These are phyloP conservation scores for Atractosteus spatula DNA, from an alignment of 2,113 vertebrate species.

Conservation along the genomic window DNA sequence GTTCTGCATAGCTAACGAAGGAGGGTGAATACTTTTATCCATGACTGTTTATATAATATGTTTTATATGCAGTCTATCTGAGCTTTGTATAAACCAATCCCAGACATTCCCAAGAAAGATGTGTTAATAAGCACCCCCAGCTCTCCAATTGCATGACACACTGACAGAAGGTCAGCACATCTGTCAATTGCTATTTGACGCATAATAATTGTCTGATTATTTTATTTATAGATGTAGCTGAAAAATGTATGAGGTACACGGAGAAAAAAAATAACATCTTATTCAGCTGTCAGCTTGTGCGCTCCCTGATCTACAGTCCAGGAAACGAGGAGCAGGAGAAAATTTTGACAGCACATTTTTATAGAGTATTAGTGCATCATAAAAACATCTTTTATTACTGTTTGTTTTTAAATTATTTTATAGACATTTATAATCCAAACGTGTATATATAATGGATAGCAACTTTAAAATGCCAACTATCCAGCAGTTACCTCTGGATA, in stretches of 20 bases:
- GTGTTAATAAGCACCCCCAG: constrained; percentile 24
- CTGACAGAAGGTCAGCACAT: constrained; percentile 31
- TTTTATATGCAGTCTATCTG: constrained; percentile 3
- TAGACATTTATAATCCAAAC: too few species aligned
- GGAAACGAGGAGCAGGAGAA: constrained; percentile 23
- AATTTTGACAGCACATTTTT: constrained; percentile 26
- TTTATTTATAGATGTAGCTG: constrained; percentile 29
- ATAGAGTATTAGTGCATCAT: constrained; percentile 16
- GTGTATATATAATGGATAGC: too few species aligned
- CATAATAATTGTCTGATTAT: constrained; percentile 30
- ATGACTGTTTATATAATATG: neutral
- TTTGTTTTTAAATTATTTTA: neutral
- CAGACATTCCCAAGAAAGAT: constrained; percentile 4
- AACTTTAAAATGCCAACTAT: too few species aligned
- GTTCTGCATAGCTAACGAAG: constrained; percentile 34
- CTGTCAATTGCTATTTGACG: constrained; percentile 30
- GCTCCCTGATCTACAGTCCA: constrained; percentile 5
- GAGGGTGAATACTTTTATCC: constrained; percentile 38
- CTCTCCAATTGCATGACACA: constrained; percentile 17
- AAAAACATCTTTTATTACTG: constrained; percentile 3
- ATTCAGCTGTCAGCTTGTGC: constrained; percentile 22
- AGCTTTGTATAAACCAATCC: neutral
- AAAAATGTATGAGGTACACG: constrained; percentile 30
- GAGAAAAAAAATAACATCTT: constrained; percentile 21
- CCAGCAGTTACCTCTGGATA: too few species aligned